Evolutionary conservation across 2,888 invertebrate genomes (phyloP), one percentile per base, ranked within the genome.

Genomic region (Caenorhabditis sp.): DNA sequence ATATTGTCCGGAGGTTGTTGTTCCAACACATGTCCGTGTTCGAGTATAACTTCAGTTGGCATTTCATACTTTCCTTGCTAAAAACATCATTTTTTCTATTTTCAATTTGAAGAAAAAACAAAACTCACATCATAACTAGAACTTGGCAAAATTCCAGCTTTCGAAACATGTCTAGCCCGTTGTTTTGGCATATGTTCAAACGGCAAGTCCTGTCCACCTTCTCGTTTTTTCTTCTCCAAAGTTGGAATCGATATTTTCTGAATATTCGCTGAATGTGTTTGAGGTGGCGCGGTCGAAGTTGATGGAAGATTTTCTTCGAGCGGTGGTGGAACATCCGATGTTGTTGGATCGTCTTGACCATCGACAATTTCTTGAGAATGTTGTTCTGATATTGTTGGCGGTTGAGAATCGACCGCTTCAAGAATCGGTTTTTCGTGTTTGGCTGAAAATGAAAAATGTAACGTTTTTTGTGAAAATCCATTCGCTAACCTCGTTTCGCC

Each of bases 141-240:
- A 21, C 21, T 53, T 27, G 74, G 69, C 21, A 66, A 26, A 12
- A 74, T 31, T 24, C 74, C 74, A 12, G 62, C 51, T 0, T 55
- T 66, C 4, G 60, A 31, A 4, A 77, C 77, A 26, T 69, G 77
- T n/a, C 70, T 60, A 10, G 77, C 77, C 23, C 59, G 54, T 8
- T 70, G 66, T 49, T 68, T 77, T 5, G 77, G 77, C 17, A 73
- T 65, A 58, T 77, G 77, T 27, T 77, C 77, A 1, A 62, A 61
- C 23, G 77, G 77, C 14, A 77, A 60, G 49, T 77, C 77, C 24
- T 62, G 57, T n/a, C 77, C 77, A 6, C 58, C 60, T 59, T 73
- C 71, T 23, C 71, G 59, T 24, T 67, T 62, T 50, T 53, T 69
- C 21, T 66, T 66, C 14, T 43, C 43, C 43, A 43, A 43, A 10